These are phyloP conservation scores for Heliconius hortense DNA, from an alignment of 2,888 invertebrate species.

Conservation along the genomic window DNA sequence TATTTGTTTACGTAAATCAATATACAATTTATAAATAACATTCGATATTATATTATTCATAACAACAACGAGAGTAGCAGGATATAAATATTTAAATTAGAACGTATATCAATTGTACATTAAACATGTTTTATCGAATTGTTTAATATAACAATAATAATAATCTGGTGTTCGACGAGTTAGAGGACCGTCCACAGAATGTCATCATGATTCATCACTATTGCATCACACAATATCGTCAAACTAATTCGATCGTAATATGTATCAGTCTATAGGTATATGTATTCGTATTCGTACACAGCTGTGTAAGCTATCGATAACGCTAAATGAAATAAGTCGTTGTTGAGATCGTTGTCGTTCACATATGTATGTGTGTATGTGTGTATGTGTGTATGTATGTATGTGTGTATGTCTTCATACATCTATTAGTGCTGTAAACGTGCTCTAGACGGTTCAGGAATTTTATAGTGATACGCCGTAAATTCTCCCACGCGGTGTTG, in stretches of 20 bases:
- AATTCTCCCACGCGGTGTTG: slow-evolving; percentile 54
- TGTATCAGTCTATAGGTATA: slow-evolving; percentile 45
- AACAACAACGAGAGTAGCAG: slow-evolving; percentile 3
- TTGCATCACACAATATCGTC: slow-evolving; percentile 52
- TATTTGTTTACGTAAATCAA: background rate
- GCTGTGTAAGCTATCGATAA: slow-evolving; percentile 71
- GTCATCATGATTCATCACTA: slow-evolving; percentile 55
- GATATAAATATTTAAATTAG: slow-evolving; percentile 3
- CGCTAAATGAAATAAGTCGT: slow-evolving; percentile 66
- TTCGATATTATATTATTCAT: slow-evolving; percentile 1
- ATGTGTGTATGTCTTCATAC: background rate
- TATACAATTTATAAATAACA: slow-evolving; percentile 4
- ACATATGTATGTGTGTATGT: background rate
- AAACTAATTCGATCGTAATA: slow-evolving; percentile 63
- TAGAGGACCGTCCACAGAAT: slow-evolving; percentile 48
- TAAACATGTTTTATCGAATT: slow-evolving; percentile 38
- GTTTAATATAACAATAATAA: slow-evolving; percentile 38
- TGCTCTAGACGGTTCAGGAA: slow-evolving; percentile 43
- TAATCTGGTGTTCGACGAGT: slow-evolving; percentile 41
- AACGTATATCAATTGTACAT: slow-evolving; percentile 14
- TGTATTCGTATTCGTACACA: slow-evolving; percentile 50
- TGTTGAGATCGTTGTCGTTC: slow-evolving; percentile 53
- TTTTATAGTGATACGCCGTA: slow-evolving; percentile 50
- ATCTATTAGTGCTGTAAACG: slow-evolving; percentile 36
- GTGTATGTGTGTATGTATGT: slow-evolving; percentile 7